Evolutionary conservation across 2,888 invertebrate species (phyloP).

Genomic region (Pristionchus fissidentatus): DNA sequence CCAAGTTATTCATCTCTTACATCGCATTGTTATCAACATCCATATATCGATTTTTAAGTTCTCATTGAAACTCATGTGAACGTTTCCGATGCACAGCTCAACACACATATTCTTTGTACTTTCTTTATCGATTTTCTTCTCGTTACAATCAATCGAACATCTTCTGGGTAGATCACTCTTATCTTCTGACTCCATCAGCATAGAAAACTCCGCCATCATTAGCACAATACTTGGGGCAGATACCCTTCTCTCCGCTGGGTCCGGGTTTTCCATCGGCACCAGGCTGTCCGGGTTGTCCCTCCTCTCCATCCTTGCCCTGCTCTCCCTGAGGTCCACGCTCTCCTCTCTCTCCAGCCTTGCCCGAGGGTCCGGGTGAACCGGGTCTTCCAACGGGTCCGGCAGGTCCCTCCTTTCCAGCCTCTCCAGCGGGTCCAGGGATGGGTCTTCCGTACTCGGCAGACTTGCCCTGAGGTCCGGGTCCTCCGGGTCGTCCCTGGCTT

Average conservation of each 20-base stretch:
- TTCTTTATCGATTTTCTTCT: too few relatives aligned
- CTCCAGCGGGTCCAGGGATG: conserved; percentile 41
- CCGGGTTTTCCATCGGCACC: conserved; percentile 18
- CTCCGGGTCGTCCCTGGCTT: conserved; percentile 30
- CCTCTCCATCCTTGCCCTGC: conserved; percentile 31
- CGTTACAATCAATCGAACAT: too few relatives aligned
- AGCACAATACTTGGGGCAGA: conserved; percentile 52
- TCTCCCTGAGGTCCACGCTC: conserved; percentile 27
- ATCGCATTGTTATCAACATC: too few relatives aligned
- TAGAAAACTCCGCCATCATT: conserved; percentile 52
- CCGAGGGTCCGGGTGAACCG: conserved; percentile 46
- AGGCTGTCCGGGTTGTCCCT: conserved; percentile 44
- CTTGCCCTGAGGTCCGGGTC: conserved; percentile 45
- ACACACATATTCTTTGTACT: too few relatives aligned
- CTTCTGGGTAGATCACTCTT: too few relatives aligned
- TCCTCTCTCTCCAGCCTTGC: conserved; percentile 32
- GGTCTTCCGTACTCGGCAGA: conserved; percentile 37
- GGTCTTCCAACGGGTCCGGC: conserved; percentile 41
- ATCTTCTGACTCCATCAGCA: conserved; percentile 52
- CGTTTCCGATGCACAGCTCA: too few relatives aligned
- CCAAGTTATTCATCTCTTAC: too few relatives aligned
- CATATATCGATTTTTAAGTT: too few relatives aligned
- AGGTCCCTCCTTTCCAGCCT: conserved; percentile 27
- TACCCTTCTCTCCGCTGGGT: conserved; percentile 38
- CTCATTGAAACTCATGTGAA: too few relatives aligned